phyloP scores from a whole-genome alignment of 2,113 vertebrate species.

The Otolemur garnettii region DNA sequence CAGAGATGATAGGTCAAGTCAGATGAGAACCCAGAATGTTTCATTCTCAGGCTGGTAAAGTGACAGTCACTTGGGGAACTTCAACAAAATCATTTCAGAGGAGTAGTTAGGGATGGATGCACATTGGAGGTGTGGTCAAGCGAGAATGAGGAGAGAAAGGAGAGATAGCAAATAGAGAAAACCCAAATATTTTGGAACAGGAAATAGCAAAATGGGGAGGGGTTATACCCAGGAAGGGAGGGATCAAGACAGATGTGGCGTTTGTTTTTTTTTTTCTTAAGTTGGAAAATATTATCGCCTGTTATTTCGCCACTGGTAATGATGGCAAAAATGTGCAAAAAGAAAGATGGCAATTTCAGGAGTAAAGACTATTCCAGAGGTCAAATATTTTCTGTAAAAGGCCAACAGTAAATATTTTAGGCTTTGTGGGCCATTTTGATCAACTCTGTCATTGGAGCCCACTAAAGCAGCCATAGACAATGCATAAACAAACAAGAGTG shows the following conservation, averaged over 20 bases:
- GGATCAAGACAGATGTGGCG: neutral
- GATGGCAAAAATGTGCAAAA: neutral
- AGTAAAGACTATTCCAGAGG: neutral
- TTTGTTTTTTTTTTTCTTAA: neutral
- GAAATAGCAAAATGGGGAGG: neutral
- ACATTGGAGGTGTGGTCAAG: neutral
- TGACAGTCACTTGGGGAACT: constrained; percentile 56
- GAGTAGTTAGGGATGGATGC: neutral
- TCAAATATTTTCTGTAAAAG: constrained; percentile 34
- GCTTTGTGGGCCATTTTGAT: neutral
- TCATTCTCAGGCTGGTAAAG: neutral
- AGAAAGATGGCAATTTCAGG: neutral
- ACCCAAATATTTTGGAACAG: neutral
- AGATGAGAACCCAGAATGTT: constrained; percentile 59
- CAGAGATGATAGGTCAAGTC: constrained; percentile 42
- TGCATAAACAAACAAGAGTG: constrained; percentile 45
- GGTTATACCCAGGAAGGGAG: neutral
- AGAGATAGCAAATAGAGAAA: constrained; percentile 17
- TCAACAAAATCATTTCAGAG: constrained; percentile 61
- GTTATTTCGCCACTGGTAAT: neutral
- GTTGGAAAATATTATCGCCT: constrained; percentile 2
- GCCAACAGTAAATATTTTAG: constrained; percentile 54
- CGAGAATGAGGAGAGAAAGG: constrained; percentile 19
- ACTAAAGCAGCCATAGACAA: neutral
- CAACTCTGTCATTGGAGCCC: neutral